These are phyloP conservation scores for Salmo trutta DNA, from an alignment of 2,797 vertebrate species.

Conservation along the genomic window DNA sequence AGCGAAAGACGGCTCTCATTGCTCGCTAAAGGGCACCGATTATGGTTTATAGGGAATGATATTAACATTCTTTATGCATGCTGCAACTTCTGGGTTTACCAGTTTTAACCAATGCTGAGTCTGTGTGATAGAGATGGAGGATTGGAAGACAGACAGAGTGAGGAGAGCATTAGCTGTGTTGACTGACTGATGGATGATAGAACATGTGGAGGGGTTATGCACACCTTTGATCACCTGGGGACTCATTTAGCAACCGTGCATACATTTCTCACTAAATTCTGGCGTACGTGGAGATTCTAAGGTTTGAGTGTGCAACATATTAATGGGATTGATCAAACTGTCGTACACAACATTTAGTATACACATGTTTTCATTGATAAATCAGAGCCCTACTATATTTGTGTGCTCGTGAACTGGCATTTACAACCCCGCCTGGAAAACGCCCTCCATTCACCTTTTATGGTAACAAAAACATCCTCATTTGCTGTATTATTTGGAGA, in stretches of 20 bases:
- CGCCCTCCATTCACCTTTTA: too few relatives aligned
- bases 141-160: background rate
- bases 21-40: slow-evolving; percentile 1
- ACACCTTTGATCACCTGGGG: slow-evolving; percentile 40
- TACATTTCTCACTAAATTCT: too few relatives aligned
- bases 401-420: too few relatives aligned
- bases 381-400: too few relatives aligned
- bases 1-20: background rate
- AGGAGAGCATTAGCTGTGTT: slow-evolving; percentile 41
- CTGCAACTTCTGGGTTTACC: slow-evolving; percentile 9
- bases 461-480: too few relatives aligned
- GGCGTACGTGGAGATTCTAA: too few relatives aligned
- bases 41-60: slow-evolving; percentile 21
- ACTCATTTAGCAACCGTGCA: background rate
- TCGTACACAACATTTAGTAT: too few relatives aligned
- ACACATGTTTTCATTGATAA: too few relatives aligned
- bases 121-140: background rate
- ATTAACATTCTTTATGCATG: slow-evolving; percentile 29
- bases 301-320: too few relatives aligned
- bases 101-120: background rate
- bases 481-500: too few relatives aligned
- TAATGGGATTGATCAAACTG: too few relatives aligned
- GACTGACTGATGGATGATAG: slow-evolving; percentile 33
- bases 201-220: slow-evolving; percentile 53
- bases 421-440: too few relatives aligned